phyloP scores from a whole-genome alignment of 2,113 vertebrate genomes.

The Chaetorhynchus papuensis region DNA sequence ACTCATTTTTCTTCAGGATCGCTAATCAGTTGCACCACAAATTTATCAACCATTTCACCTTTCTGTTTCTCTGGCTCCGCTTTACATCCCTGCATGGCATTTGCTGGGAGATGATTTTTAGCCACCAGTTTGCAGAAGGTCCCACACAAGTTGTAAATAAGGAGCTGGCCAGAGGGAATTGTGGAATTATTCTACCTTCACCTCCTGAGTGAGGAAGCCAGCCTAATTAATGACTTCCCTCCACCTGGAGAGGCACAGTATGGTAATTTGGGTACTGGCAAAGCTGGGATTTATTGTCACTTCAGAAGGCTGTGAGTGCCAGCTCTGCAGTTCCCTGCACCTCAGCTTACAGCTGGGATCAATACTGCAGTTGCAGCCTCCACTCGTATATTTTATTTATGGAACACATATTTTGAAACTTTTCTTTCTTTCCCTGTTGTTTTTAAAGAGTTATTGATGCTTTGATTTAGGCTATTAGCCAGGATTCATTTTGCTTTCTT shows the following conservation, averaged over 20 bases:
- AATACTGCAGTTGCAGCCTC: conserved; percentile 9
- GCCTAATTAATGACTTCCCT: conserved; percentile 32
- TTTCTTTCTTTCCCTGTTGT: neutral
- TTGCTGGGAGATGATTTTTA: neutral
- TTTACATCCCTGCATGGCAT: neutral
- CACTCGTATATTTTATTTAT: conserved; percentile 58
- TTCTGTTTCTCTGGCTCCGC: neutral
- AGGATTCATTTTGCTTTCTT: neutral
- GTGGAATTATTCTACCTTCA: neutral
- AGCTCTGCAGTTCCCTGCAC: conserved; percentile 33
- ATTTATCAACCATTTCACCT: neutral
- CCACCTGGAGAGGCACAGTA: neutral
- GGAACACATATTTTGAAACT: conserved; percentile 3
- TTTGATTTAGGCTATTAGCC: neutral
- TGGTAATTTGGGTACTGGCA: neutral
- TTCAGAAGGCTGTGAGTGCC: conserved; percentile 3
- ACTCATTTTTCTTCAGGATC: neutral
- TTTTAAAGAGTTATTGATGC: neutral
- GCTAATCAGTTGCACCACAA: neutral
- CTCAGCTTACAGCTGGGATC: conserved; percentile 53
- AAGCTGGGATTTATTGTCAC: conserved; percentile 33
- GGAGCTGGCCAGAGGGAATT: neutral
- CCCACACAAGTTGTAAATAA: neutral
- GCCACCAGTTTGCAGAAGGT: neutral
- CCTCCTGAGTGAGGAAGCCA: neutral